Evolutionary conservation across 2,888 invertebrate species (phyloP).

Genomic region (Tortrix viridana): DNA sequence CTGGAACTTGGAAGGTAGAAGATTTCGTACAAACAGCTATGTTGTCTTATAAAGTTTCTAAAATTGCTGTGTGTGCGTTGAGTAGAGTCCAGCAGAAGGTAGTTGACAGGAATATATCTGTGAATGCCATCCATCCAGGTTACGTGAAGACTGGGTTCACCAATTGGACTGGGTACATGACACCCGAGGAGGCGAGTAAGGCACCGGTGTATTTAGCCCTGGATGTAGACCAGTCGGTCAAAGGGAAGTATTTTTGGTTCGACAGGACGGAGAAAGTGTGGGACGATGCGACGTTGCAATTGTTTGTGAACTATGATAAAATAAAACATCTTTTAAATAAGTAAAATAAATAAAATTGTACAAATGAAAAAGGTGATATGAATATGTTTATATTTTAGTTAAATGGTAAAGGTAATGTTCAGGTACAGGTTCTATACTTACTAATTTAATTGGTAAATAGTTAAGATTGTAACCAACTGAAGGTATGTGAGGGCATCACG

Average conservation of each 20-base stretch:
- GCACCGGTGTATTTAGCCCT: constrained; percentile 46
- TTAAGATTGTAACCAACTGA: too few relatives aligned
- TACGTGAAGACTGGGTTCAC: constrained; percentile 48
- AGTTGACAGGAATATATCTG: constrained; percentile 43
- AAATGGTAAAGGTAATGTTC: too few relatives aligned
- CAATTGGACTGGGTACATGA: constrained; percentile 41
- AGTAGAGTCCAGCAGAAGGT: constrained; percentile 45
- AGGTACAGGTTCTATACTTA: too few relatives aligned
- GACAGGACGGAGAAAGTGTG: constrained; percentile 48
- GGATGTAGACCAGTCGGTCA: constrained; percentile 47
- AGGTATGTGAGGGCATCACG: too few relatives aligned
- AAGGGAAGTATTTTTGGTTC: constrained; percentile 49
- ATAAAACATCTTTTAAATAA: constrained; percentile 16
- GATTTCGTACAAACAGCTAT: constrained; percentile 44
- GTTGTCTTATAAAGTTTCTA: constrained; percentile 46
- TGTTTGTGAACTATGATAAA: constrained; percentile 20
- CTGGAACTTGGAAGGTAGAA: constrained; percentile 41
- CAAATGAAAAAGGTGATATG: too few relatives aligned
- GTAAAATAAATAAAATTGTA: too few relatives aligned
- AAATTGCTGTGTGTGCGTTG: constrained; percentile 47
- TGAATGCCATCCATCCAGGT: constrained; percentile 49
- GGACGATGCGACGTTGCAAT: constrained; percentile 37
- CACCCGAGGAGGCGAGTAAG: constrained; percentile 41
- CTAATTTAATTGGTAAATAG: too few relatives aligned
- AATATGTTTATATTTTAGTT: too few relatives aligned